phyloP scores from a whole-genome alignment of 2,888 invertebrate species.

The Watsonalla binaria region DNA sequence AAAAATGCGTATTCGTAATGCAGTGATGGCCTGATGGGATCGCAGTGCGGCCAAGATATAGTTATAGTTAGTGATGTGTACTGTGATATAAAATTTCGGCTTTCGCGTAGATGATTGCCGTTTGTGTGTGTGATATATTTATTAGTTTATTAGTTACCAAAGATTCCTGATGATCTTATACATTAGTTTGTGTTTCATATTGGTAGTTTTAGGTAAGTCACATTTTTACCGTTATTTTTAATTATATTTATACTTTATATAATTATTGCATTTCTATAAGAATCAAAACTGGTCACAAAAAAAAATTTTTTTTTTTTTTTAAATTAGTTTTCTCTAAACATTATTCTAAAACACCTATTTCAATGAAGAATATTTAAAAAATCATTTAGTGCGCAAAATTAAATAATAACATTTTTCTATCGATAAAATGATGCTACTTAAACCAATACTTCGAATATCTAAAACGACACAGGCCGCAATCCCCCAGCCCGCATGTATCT shows the following conservation, averaged over 20 bases:
- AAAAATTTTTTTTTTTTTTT: too few species aligned
- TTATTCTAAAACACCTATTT: too few species aligned
- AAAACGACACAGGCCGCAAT: constrained; percentile 1
- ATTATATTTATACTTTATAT: constrained; percentile 3
- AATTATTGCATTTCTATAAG: background rate
- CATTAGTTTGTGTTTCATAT: constrained; percentile 78
- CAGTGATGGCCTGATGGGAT: constrained; percentile 75
- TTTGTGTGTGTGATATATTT: constrained; percentile 63
- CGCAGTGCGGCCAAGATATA: constrained; percentile 63
- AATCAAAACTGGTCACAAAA: too few species aligned
- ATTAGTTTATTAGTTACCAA: constrained; percentile 78
- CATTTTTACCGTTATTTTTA: constrained; percentile 17
- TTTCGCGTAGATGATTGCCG: constrained; percentile 74
- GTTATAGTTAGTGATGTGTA: constrained; percentile 75
- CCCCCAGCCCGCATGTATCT: background rate
- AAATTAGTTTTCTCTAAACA: too few species aligned
- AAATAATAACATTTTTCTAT: too few species aligned
- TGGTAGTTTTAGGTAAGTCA: constrained; percentile 77
- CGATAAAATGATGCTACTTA: too few species aligned
- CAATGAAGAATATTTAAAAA: too few species aligned
- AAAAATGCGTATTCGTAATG: constrained; percentile 69
- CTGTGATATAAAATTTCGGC: constrained; percentile 75
- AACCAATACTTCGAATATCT: constrained; percentile 14
- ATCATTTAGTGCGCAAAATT: too few species aligned
- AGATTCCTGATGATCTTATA: constrained; percentile 79